Percentiles rank a stretch among this genome's conserved stretches.
Conservation (phyloP, 1,140 invertebrate genomes). For the Apis laboriosa region DNA sequence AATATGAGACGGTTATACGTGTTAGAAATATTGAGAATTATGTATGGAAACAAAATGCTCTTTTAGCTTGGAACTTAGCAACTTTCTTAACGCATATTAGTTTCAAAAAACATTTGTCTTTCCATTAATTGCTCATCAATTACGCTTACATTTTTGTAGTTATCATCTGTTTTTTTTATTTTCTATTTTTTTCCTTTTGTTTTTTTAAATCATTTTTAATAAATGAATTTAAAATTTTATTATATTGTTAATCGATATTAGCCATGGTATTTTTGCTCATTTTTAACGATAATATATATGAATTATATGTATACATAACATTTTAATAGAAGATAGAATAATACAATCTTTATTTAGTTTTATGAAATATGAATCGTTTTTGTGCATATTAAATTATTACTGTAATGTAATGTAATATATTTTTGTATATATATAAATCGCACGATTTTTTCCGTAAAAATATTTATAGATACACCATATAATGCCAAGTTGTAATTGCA, state of each 20-base stretch:
- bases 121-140: conserved; percentile 37
- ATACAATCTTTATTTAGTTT: not conserved
- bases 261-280: conserved; percentile 27
- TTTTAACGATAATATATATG: conserved; percentile 2
- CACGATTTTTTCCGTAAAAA: too few relatives aligned
- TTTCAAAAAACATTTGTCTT: conserved; percentile 11
- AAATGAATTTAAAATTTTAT: not conserved
- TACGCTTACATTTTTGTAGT: conserved; percentile 41
- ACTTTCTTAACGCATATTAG: conserved; percentile 6
- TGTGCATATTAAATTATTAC: conserved; percentile 20
- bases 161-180: not conserved
- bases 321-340: not conserved
- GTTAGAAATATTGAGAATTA: conserved; percentile 3
- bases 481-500: conserved; percentile 9
- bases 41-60: not conserved
- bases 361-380: not conserved
- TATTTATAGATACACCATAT: not conserved
- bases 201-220: not conserved
- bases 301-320: not conserved
- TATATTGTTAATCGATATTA: conserved; percentile 2
- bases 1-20: not conserved
- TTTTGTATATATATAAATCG: conserved; percentile 5
- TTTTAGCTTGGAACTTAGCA: conserved; percentile 16
- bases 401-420: conserved; percentile 35
- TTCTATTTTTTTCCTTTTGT: not conserved